Evolutionary conservation across 2,888 invertebrate genomes (phyloP), one percentile per base, ranked within the genome.

Genomic region (Drosophila subsilvestris): DNA sequence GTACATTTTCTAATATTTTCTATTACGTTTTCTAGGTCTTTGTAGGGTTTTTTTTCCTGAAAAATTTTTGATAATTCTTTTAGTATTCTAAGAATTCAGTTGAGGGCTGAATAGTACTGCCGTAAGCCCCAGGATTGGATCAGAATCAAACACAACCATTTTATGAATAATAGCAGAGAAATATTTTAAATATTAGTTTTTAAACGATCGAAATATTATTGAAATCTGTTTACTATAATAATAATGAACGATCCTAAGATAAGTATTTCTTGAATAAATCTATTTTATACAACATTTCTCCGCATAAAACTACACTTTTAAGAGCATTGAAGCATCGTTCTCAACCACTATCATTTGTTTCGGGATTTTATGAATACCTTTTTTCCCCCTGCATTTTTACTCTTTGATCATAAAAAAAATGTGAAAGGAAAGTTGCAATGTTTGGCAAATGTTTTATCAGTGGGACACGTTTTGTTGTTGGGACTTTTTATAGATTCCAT

Each of bases 401-500:
- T 50, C 73, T 62, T 56, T 55, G 72, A 61, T 70, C 77, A 59
- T 77, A 72, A 76, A 74, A 63, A 51, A 72, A 45, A 53, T 32
- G 32, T 29, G 20, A 37, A 55, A 48, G 65, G 78, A 81, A 80
- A 63, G 66, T 63, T 63, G 79, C 74, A 69, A 47, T 54, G 71
- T 71, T 63, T 66, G 51, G 48, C 42, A 71, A 63, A 81, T 74
- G 68, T 68, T 56, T 82, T 76, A 80, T 83, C 86, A 74, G 72
- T 66, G 68, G 37, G 76, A 71, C 84, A 77, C 84, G 75, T 85
- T 69, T 60, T 70, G 55, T 68, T 80, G 78, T 65, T 55, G 29
- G 59, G 60, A 51, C 53, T 65, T 79, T 80, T 76, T 75, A 81
- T 80, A 74, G 79, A 83, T 77, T 76, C 71, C 60, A 37, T 55